Evolutionary conservation across 2,888 invertebrate genomes (phyloP).

Genomic region (Cheilosia vulpina): DNA sequence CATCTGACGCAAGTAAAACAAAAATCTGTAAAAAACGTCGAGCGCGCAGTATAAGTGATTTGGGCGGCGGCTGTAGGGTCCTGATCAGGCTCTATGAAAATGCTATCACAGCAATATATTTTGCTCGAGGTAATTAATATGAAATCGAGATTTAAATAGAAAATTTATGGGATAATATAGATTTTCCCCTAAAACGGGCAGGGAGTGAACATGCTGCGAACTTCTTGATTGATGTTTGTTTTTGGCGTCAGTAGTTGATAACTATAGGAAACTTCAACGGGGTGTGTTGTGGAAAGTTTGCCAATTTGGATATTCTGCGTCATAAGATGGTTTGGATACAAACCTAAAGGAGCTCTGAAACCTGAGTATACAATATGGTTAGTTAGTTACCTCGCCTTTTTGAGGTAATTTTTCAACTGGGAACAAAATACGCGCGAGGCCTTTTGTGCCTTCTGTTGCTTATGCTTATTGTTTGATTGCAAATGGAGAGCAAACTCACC

Average conservation of each 20-base stretch:
- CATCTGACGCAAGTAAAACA: conserved; percentile 13
- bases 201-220: not conserved
- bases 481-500: not conserved
- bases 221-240: conserved; percentile 25
- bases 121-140: conserved; percentile 10
- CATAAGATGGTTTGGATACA: too few relatives aligned
- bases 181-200: not conserved
- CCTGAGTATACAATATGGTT: too few relatives aligned
- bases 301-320: too few relatives aligned
- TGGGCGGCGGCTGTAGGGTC: not conserved
- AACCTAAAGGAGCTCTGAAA: too few relatives aligned
- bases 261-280: not conserved
- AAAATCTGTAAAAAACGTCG: not conserved
- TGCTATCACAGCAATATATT: conserved; percentile 15
- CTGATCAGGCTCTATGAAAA: conserved; percentile 30
- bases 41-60: conserved; percentile 17
- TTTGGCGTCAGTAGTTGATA: conserved; percentile 21
- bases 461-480: not conserved
- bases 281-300: not conserved
- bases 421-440: too few relatives aligned
- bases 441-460: too few relatives aligned
- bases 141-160: conserved; percentile 16
- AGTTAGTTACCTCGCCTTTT: too few relatives aligned
- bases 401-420: too few relatives aligned
- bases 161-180: not conserved